Evolutionary conservation across 1,140 invertebrate genomes (phyloP).

Genomic region (Nasonia vitripennis): DNA sequence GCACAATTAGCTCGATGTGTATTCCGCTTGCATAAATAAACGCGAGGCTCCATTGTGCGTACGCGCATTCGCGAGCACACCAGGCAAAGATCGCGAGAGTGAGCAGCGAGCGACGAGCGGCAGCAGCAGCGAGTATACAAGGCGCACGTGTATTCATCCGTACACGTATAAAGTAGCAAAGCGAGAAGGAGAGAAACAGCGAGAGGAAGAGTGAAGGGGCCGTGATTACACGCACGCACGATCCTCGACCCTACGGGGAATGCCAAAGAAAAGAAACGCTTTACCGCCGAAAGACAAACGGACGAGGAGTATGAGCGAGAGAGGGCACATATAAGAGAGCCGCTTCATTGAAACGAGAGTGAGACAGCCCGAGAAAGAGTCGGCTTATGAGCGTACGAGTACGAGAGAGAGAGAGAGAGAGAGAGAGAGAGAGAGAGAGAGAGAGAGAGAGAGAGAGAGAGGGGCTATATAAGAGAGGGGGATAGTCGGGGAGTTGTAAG

Average conservation of each 20-base stretch:
- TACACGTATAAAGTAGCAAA: neutral
- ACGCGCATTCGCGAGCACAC: neutral
- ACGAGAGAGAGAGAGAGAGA: too few species aligned
- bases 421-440: too few species aligned
- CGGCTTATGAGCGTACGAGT: too few species aligned
- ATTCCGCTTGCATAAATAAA: slow-evolving; percentile 68
- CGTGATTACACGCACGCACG: neutral
- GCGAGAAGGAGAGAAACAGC: neutral
- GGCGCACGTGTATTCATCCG: neutral
- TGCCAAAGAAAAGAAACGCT: neutral
- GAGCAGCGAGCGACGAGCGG: too few species aligned
- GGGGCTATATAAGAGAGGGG: too few species aligned
- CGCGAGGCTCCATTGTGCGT: slow-evolving; percentile 51
- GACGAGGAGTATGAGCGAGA: neutral
- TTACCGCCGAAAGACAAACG: neutral
- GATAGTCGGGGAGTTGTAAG: too few species aligned
- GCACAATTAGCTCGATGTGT: slow-evolving; percentile 66
- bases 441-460: too few species aligned
- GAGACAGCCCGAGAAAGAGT: too few species aligned
- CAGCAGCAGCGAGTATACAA: too few species aligned
- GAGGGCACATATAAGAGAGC: neutral
- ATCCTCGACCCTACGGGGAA: neutral
- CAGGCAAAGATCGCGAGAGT: neutral
- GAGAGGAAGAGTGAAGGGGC: neutral
- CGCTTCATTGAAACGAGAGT: too few species aligned